Evolutionary conservation across 2,888 invertebrate species (phyloP).

Genomic region (Platycnemis pennipes): DNA sequence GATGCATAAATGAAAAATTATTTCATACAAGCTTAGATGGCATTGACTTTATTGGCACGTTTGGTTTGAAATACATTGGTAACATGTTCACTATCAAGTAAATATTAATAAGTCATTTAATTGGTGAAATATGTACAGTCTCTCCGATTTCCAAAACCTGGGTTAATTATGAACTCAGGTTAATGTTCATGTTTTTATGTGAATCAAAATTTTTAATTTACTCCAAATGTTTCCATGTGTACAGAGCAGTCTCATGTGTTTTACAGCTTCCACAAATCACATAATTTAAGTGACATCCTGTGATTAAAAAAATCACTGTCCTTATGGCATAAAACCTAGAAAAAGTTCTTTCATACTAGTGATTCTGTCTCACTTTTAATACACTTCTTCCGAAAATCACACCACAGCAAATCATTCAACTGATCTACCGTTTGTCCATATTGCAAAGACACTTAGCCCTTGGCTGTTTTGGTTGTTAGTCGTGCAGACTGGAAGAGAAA

Average conservation of each 20-base stretch:
- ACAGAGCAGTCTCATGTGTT: conserved; percentile 40
- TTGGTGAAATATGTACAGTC: conserved; percentile 34
- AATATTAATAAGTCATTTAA: neutral
- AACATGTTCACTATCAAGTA: neutral
- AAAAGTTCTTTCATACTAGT: conserved; percentile 43
- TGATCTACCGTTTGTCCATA: neutral
- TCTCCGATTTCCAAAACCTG: neutral
- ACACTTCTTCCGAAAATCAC: neutral
- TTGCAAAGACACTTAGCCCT: conserved; percentile 24
- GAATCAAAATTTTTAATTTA: neutral
- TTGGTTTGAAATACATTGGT: conserved; percentile 45
- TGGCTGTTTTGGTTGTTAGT: conserved; percentile 21
- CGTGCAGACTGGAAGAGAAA: conserved; percentile 24
- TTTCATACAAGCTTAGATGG: neutral
- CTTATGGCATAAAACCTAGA: neutral
- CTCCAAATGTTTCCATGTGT: neutral
- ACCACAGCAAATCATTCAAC: conserved; percentile 21
- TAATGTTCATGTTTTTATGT: neutral
- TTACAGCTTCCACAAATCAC: conserved; percentile 38
- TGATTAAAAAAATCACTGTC: conserved; percentile 36
- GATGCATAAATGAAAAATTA: too few species aligned
- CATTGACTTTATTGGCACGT: conserved; percentile 30
- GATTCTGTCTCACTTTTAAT: conserved; percentile 37
- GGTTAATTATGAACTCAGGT: neutral
- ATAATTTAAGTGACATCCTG: conserved; percentile 34